A percentile compares a stretch with the other conserved stretches of the same genome.
Conservation (phyloP, 2,113 vertebrate genomes). For the Grammomys surdaster region DNA sequence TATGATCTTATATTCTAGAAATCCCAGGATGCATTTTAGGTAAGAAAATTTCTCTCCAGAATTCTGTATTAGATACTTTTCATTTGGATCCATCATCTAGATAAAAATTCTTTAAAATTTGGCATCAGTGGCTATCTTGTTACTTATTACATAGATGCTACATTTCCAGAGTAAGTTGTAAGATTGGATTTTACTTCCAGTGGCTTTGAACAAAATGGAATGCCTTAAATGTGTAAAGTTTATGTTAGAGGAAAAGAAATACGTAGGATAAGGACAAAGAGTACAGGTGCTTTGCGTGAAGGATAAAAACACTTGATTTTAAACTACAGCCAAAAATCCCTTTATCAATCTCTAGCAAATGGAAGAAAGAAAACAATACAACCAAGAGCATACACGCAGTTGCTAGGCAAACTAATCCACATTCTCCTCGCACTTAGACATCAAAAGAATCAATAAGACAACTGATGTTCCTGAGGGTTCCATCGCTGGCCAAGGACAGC, state of each 20-base stretch:
- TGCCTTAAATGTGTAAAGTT: not conserved
- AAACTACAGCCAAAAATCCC: not conserved
- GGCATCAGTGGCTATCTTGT: not conserved
- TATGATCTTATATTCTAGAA: not conserved
- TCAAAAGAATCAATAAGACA: constrained; percentile 60
- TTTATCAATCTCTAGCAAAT: constrained; percentile 20
- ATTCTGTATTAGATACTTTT: not conserved
- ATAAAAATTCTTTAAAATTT: constrained; percentile 11
- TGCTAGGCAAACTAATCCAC: constrained; percentile 11
- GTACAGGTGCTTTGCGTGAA: not conserved
- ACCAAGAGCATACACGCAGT: too few relatives aligned
- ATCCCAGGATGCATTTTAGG: not conserved
- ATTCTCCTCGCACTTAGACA: not conserved
- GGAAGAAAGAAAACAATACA: not conserved
- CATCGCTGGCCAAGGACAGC: constrained; percentile 18
- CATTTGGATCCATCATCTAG: not conserved
- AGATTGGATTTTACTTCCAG: constrained; percentile 17
- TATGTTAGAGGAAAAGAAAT: not conserved
- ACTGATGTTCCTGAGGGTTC: constrained; percentile 42
- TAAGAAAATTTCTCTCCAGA: not conserved
- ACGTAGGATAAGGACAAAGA: not conserved
- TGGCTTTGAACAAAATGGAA: constrained; percentile 23
- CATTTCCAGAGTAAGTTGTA: not conserved
- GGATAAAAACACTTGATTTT: not conserved
- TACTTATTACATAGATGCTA: not conserved